Evolutionary conservation across 2,888 invertebrate species (phyloP), one percentile per base, ranked within the genome.

Genomic region (Drosophila prostipennis): DNA sequence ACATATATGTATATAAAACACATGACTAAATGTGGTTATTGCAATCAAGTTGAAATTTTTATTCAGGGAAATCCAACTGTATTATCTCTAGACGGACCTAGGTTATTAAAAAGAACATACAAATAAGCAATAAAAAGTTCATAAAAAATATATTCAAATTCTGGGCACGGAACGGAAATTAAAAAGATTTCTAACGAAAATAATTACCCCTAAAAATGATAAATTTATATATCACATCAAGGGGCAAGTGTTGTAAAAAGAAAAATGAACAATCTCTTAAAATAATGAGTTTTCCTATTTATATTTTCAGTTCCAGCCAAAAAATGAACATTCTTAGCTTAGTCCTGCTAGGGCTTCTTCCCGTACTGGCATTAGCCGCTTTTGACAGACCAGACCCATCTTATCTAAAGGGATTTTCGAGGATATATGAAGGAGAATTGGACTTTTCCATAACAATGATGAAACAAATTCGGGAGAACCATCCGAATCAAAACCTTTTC

Each of bases 401-500:
- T 1, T 2, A 6, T 10, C 11, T 13, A 3, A 7, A 7, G 1
- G 16, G 4, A 6, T 16, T 1, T 13, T 3, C 13, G 8, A 81
- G 88, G 23, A 87, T 96, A 29, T 94, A 93, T 75, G 91, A 92
- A 0, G 94, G 95, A 0, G 93, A 95, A 80, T 93, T 94, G 80
- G 94, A 93, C 54, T 97, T 97, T 87, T 95, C 96, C 0, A 90
- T 96, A 58, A 94, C 94, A 48, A 93, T 96, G 55, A 94, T 75
- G 93, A 94, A 19, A 94, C 40, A 14, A 6, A 11, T 95, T 75
- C 94, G 95, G 77, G 91, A 93, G 56, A 93, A 94, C 14, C 94
- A 94, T 76, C 94, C 95, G 0, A 93, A 93, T 42, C 95, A 95
- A 77, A 97, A 97, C 90, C 92, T 97, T 37, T 97, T 98, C 93